Conservation (phyloP, 1,140 invertebrate species). For the Rhysida immarginata region DNA sequence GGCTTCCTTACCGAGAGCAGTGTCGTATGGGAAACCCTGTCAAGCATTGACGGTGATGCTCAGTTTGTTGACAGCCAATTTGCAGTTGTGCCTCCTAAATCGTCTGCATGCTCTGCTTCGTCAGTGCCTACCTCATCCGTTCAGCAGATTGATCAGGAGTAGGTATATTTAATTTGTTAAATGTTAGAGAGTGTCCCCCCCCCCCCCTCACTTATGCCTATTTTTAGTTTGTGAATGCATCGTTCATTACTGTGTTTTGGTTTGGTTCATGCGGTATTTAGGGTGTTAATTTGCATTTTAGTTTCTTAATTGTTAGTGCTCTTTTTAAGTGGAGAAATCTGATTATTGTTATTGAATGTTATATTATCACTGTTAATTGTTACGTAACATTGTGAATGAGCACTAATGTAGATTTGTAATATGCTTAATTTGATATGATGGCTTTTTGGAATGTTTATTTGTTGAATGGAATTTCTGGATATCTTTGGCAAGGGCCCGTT, state of each 20-base stretch:
- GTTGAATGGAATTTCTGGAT: too few species aligned
- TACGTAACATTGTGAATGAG: too few species aligned
- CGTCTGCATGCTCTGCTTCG: constrained; percentile 17
- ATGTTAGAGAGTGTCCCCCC: neutral
- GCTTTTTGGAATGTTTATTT: too few species aligned
- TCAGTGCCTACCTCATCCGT: constrained; percentile 22
- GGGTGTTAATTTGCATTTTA: constrained; percentile 2
- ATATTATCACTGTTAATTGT: too few species aligned
- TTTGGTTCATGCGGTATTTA: neutral
- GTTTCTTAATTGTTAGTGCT: constrained; percentile 2
- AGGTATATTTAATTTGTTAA: constrained; percentile 18
- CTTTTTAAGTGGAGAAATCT: too few species aligned
- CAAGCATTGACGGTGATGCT: constrained; percentile 41
- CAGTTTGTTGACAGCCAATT: constrained; percentile 40
- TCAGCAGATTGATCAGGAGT: constrained; percentile 40
- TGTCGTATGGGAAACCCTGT: constrained; percentile 44
- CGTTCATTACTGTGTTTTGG: neutral
- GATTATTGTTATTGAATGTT: too few species aligned
- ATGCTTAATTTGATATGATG: too few species aligned
- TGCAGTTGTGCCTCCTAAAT: constrained; percentile 22
- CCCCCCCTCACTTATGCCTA: too few species aligned
- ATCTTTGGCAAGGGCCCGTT: too few species aligned
- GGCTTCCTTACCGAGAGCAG: constrained; percentile 39
- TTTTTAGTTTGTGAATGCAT: neutral
- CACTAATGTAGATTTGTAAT: too few species aligned